Conservation (phyloP, 2,888 invertebrate species). For the Caradrina kadenii region DNA sequence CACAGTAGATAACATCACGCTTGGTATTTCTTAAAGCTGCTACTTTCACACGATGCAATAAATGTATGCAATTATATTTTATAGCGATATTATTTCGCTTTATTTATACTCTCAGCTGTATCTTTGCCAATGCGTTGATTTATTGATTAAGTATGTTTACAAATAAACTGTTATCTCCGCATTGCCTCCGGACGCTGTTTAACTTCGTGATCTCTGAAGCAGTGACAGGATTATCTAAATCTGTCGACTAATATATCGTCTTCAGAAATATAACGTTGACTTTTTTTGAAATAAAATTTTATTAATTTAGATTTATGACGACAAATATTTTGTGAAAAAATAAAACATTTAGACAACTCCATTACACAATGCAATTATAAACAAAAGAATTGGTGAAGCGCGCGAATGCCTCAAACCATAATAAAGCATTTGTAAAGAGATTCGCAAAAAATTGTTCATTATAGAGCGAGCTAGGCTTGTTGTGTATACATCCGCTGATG, state of each 20-base stretch:
- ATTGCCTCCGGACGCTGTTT: conserved; percentile 29
- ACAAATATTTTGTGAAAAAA: conserved; percentile 32
- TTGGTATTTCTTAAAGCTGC: conserved; percentile 40
- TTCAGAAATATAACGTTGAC: conserved; percentile 18
- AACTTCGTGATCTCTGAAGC: conserved; percentile 48
- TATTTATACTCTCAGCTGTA: conserved; percentile 36
- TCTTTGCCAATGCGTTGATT: conserved; percentile 41
- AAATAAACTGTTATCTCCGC: conserved; percentile 37
- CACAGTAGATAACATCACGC: conserved; percentile 49
- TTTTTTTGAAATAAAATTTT: conserved; percentile 24
- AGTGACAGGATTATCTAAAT: conserved; percentile 55
- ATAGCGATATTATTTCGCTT: conserved; percentile 46
- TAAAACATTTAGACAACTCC: conserved; percentile 69
- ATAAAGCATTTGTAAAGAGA: conserved; percentile 72
- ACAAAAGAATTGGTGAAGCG: conserved; percentile 62
- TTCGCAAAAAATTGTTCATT: conserved; percentile 76
- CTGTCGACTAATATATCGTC: conserved; percentile 33
- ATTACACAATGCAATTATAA: conserved; percentile 58
- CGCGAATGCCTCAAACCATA: conserved; percentile 68
- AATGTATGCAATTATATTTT: conserved; percentile 54
- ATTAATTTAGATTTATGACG: conserved; percentile 15
- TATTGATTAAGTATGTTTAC: conserved; percentile 41
- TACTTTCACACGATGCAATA: conserved; percentile 35
- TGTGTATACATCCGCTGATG: conserved; percentile 87
- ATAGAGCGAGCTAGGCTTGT: conserved; percentile 77